Evolutionary conservation across 2,888 invertebrate species (phyloP).

Genomic region (Strigamia transsilvanica): DNA sequence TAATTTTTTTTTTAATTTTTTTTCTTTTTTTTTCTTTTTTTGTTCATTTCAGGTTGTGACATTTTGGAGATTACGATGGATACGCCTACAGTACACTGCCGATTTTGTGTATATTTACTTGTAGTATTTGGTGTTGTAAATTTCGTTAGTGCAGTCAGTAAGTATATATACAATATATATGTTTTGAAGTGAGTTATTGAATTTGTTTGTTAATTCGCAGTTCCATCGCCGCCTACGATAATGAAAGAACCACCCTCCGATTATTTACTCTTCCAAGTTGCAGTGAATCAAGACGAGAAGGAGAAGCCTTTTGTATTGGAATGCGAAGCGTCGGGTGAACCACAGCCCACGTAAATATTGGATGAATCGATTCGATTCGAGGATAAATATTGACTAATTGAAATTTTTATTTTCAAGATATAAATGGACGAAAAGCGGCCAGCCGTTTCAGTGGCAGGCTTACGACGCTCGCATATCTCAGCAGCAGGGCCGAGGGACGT

Average conservation of each 20-base stretch:
- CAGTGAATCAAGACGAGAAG: conserved; percentile 78
- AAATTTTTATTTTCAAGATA: conserved; percentile 62
- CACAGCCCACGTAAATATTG: conserved; percentile 80
- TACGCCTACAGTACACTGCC: conserved; percentile 1
- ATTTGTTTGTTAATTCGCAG: conserved; percentile 54
- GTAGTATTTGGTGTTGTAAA: background rate
- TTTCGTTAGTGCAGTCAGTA: conserved; percentile 35
- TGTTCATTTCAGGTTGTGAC: background rate
- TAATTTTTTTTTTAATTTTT: too few relatives aligned
- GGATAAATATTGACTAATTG: background rate
- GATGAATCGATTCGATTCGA: background rate
- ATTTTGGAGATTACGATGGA: conserved; percentile 20
- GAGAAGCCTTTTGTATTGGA: conserved; percentile 95
- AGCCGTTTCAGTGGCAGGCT: conserved; percentile 90
- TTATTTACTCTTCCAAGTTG: conserved; percentile 90
- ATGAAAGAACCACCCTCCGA: conserved; percentile 91
- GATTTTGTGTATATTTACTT: conserved; percentile 27
- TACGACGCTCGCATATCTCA: conserved; percentile 95
- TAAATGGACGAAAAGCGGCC: conserved; percentile 95
- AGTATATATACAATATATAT: background rate
- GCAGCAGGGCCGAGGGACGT: conserved; percentile 91
- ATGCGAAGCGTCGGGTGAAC: conserved; percentile 96
- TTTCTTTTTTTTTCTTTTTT: too few relatives aligned
- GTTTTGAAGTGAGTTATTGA: background rate
- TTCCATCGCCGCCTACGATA: conserved; percentile 82